Conservation (phyloP, 2,888 invertebrate species). For the Microchrysa polita region DNA sequence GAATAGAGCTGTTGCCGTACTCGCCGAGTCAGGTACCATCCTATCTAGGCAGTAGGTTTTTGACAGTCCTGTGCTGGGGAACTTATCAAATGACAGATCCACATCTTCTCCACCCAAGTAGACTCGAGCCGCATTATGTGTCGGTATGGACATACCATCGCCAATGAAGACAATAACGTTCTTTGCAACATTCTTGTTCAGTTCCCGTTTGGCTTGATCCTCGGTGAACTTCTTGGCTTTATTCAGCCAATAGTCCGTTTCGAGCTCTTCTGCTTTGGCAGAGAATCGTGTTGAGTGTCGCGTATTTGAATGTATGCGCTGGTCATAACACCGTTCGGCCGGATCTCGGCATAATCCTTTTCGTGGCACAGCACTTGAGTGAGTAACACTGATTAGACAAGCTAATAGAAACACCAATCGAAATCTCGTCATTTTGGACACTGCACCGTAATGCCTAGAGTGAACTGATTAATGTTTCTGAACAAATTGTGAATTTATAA, state of each 20-base stretch:
- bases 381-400: too few species aligned
- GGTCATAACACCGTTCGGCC: slow-evolving; percentile 11
- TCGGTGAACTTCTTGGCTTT: slow-evolving; percentile 55
- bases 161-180: slow-evolving; percentile 86
- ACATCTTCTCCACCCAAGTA: slow-evolving; percentile 81
- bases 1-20: slow-evolving; percentile 82
- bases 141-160: slow-evolving; percentile 88
- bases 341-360: too few species aligned
- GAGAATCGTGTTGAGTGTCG: not conserved
- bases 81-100: slow-evolving; percentile 76
- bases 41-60: slow-evolving; percentile 76
- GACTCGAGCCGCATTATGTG: slow-evolving; percentile 79
- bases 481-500: too few species aligned
- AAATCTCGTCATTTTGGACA: too few species aligned
- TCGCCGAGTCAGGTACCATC: slow-evolving; percentile 85
- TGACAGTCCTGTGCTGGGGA: slow-evolving; percentile 77
- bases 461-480: too few species aligned
- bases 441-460: too few species aligned
- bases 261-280: not conserved
- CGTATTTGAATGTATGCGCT: slow-evolving; percentile 20
- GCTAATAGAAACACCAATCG: too few species aligned
- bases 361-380: too few species aligned
- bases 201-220: slow-evolving; percentile 56
- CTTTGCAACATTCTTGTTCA: slow-evolving; percentile 69
- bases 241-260: slow-evolving; percentile 56